Percentiles rank a stretch among this genome's conserved stretches.
Conservation (phyloP, 1,140 invertebrate genomes). For the Wasmannia auropunctata region DNA sequence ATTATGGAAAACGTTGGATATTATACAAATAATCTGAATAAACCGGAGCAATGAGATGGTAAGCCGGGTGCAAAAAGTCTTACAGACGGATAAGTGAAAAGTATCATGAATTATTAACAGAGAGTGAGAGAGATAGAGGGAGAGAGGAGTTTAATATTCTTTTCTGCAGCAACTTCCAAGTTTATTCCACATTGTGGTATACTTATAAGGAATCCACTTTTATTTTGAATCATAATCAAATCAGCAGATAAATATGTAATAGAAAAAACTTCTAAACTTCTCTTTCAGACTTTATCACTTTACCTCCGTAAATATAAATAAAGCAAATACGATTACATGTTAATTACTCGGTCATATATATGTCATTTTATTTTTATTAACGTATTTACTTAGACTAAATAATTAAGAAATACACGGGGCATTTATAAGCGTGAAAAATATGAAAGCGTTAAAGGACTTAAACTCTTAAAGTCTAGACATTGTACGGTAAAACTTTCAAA, state of each 20-base stretch:
- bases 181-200: background rate
- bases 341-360: background rate
- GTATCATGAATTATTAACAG: constrained; percentile 25
- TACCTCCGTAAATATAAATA: background rate
- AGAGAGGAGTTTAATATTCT: constrained; percentile 39
- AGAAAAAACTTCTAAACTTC: background rate
- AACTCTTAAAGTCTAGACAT: background rate
- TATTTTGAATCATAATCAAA: background rate
- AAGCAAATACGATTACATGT: background rate
- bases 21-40: constrained; percentile 40
- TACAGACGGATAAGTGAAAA: constrained; percentile 22
- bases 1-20: constrained; percentile 24
- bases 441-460: background rate
- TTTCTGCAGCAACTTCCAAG: constrained; percentile 2
- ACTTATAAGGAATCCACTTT: constrained; percentile 7
- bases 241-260: background rate
- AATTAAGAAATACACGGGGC: background rate
- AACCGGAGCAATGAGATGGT: constrained; percentile 27
- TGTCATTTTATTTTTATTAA: background rate
- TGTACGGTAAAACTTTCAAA: constrained; percentile 5
- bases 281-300: background rate
- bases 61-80: constrained; percentile 22
- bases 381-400: background rate
- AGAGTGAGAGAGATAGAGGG: background rate
- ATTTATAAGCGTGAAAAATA: background rate